Base-by-base conservation (phyloP, 1,140 invertebrate species). In the Berghia stephanieae region DNA sequence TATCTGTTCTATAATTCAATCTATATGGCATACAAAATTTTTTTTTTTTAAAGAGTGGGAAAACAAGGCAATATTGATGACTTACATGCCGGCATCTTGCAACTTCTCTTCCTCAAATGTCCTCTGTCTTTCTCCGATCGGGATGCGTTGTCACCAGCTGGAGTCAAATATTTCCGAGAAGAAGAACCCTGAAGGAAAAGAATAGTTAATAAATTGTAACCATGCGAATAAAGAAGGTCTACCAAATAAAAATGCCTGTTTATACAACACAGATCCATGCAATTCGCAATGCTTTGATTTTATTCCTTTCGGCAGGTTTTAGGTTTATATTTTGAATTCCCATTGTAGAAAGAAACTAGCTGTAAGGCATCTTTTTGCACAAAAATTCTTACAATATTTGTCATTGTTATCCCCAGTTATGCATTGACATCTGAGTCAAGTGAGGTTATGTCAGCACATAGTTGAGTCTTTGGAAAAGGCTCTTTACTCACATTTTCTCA, bases 101-200 rank as follows among this genome's bases (percentile, higher is more conserved):
- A 93, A 83, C 93, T 91, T n/a, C n/a, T n/a, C 81, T 93, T 93
- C 80, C 94, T 93, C 0, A 92, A 87, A 66, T 90, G 90, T 46
- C 92, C 90, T 77, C 93, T 91, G 80, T 93, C 93, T 86, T 96
- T 96, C 44, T 88, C 86, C 69, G 94, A 94, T 13, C 94, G 90
- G 34, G 93, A 92, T 68, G 94, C 93, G 34, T 94, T 94, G 90
- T 96, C 95, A 57, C 95, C 96, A 55, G 95, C 96, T 34, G 96
- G 95, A 21, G 95, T 95, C 76, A 97, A 89, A 89, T 94, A 96
- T 84, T 96, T 96, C 75, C 95, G 92, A 0, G 94, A 94, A 2
- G 94, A 85, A 3, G 81, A 79, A 27, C 82, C 81, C 88, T 88
- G 60, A 36, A 81, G 74, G 55, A 55, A 49, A 71, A 6, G 76